Evolutionary conservation across 1,140 invertebrate species (phyloP), one percentile per base, ranked within the genome.

Genomic region (Araneus ventricosus): DNA sequence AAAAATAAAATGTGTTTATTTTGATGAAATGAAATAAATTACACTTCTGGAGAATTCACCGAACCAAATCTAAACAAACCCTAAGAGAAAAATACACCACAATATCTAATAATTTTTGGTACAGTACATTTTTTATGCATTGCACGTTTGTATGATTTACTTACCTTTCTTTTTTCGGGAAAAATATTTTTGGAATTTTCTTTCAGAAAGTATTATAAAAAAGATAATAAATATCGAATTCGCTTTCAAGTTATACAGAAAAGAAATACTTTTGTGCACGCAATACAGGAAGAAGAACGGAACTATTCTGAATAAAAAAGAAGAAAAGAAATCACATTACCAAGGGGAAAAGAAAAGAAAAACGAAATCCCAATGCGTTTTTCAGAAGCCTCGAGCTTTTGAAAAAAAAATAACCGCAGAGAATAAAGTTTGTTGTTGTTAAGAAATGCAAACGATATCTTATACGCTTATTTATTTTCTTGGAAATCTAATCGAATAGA

Each of bases 381-480:
- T 37, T 22, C 70, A 0, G 17, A 75, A 75, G 30, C 70, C 70
- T 37, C 14, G 10, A 30, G 30, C 34, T 34, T 52, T 34, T 37
- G 34, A 34, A 37, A 37, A 37, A 34, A 63, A 63, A 4, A 63
- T 24, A 22, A 75, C 14, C 70, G 2, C 17, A 20, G 5, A 75
- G 70, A 75, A 75, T 75, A 75, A 75, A 37, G 27, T 75, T 75
- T 75, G 70, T 75, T 75, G 30, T 75, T 75, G 70, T 75, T 75
- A 75, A 37, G 70, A 75, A 75, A 34, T 75, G 70, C 70, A 75
- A 75, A 75, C 70, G 70, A 75, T 75, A 75, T 75, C 70, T 75
- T 75, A 75, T 75, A 75, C 70, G 70, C 20, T 75, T 75, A 75
- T 75, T 75, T 75, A 75, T 75, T 75, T 75, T 75, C 70, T 37